Conservation (phyloP, 1,140 invertebrate species). For the Philaenus spumarius region DNA sequence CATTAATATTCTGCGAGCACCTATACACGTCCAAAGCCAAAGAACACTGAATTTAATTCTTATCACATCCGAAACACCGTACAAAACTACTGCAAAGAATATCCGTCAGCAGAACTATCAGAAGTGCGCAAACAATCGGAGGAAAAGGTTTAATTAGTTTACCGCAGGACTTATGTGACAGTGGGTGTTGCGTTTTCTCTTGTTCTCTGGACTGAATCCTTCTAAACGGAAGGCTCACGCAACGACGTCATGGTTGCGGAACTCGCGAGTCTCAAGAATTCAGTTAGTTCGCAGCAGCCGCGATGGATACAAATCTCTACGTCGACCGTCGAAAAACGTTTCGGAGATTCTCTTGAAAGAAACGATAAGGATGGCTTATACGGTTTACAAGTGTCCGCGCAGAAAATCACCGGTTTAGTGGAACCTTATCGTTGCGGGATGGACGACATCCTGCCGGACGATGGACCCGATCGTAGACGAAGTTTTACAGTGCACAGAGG, state of each 20-base stretch:
- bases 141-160: not conserved
- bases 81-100: no score
- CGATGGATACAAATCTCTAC: constrained; percentile 15
- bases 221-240: not conserved
- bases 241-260: constrained; percentile 13
- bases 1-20: no score
- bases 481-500: constrained; percentile 27
- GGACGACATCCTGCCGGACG: constrained; percentile 19
- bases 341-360: constrained; percentile 16
- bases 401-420: constrained; percentile 36
- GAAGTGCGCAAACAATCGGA: no score
- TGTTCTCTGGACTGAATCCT: not conserved
- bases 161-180: constrained; percentile 2
- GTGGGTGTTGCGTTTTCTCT: not conserved
- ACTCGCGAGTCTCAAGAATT: not conserved
- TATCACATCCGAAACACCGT: no score
- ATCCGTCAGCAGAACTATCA: no score
- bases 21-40: no score
- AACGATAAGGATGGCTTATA: not conserved
- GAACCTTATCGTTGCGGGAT: constrained; percentile 33
- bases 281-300: constrained; percentile 6
- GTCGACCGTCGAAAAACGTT: not conserved
- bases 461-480: not conserved
- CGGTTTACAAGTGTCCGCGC: constrained; percentile 18
- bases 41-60: no score